Evolutionary conservation across 2,797 vertebrate genomes (phyloP), one percentile per base, ranked within the genome.

Genomic region (Labeo calbasu): DNA sequence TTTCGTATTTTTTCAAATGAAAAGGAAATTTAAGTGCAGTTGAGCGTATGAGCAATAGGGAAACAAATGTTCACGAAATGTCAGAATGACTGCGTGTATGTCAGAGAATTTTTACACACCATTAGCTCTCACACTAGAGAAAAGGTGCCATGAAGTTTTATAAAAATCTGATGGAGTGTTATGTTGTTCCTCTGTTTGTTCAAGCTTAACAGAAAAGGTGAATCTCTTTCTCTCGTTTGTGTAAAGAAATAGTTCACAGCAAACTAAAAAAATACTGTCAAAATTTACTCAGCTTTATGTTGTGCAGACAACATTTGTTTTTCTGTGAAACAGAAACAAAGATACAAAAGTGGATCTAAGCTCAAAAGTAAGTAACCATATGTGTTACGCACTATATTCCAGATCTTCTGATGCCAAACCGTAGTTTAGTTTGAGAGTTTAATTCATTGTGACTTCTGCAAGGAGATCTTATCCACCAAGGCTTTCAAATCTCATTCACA

Each of bases 131-230:
- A 83, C 61, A 55, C 80, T 61, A 17, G 1, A 77, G 71, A 75
- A 66, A 88, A 89, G 92, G 91, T 68, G 92, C 70, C 81, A 5
- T 69, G 59, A 79, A 66, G 36, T 78, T 70, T 81, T 32, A 53
- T 71, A 77, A 75, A 73, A 80, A 69, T 69, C 53, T 53, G 32
- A 43, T 82, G 84, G 32, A 87, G 76, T 25, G 48, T 84, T 76
- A 50, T 71, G 48, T 79, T 72, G 57, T 59, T 40, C 51, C n/a
- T 69, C 72, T 77, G 43, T 63, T 69, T 83, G 55, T 61, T 32
- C 53, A 77, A 14, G 46, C 63, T 46, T 59, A 23, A 48, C 55
- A 32, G 28, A 80, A 46, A 48, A 55, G 48, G 14, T 61, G n/a
- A 1, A 50, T 28, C 46, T 68, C 28, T 15, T 53, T 43, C n/a